Evolutionary conservation across 2,113 vertebrate species (phyloP).

Genomic region (Gambusia holbrooki): DNA sequence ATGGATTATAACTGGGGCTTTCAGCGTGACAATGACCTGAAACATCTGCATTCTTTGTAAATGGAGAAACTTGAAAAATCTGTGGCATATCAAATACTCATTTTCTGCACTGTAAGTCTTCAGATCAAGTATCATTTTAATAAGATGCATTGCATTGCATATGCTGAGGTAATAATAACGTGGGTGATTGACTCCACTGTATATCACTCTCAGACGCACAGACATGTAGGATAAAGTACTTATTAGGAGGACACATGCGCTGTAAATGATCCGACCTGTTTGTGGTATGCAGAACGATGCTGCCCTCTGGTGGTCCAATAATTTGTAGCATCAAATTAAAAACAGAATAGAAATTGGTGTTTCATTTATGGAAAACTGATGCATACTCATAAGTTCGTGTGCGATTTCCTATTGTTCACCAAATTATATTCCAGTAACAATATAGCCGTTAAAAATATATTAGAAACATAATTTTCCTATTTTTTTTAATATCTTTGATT

Average conservation of each 20-base stretch:
- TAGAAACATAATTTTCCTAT: not conserved
- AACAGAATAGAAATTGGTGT: too few relatives aligned
- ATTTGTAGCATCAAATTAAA: not conserved
- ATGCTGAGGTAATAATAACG: not conserved
- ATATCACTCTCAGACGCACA: conserved; percentile 13
- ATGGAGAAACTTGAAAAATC: too few relatives aligned
- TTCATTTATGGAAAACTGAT: too few relatives aligned
- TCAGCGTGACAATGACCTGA: too few relatives aligned
- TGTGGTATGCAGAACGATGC: conserved; percentile 24
- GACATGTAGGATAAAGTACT: not conserved
- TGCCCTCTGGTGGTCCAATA: conserved; percentile 51
- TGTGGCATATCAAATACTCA: too few relatives aligned
- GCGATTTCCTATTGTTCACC: not conserved
- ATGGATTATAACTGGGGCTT: too few relatives aligned
- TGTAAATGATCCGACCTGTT: not conserved
- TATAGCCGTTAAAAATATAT: not conserved
- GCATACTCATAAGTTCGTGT: too few relatives aligned
- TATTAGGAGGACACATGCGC: not conserved
- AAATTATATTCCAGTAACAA: not conserved
- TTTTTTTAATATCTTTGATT: not conserved
- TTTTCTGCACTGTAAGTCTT: not conserved
- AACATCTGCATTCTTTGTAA: too few relatives aligned
- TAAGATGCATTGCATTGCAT: not conserved
- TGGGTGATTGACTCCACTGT: not conserved
- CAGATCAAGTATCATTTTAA: not conserved